Evolutionary conservation across 2,113 vertebrate species (phyloP).

Genomic region (Mesitornis unicolor): DNA sequence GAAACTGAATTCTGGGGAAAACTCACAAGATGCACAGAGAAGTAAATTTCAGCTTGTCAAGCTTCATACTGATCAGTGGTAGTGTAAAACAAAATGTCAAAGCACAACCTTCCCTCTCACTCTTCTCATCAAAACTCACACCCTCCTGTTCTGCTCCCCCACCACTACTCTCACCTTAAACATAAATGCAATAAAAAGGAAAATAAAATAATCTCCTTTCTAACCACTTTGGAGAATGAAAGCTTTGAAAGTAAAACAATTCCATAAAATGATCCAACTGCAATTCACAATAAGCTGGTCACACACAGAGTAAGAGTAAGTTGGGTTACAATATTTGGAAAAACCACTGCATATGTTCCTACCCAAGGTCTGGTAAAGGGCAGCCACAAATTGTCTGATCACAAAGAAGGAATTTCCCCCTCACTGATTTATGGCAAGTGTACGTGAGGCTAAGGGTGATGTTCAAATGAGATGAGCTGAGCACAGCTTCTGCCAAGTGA

Average conservation of each 20-base stretch:
- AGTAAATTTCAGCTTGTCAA: conserved; percentile 56
- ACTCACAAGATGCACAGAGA: conserved; percentile 46
- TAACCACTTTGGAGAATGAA: neutral
- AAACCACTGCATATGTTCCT: conserved; percentile 47
- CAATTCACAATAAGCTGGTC: conserved; percentile 10
- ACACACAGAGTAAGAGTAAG: conserved; percentile 1
- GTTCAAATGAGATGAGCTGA: neutral
- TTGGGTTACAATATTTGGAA: conserved; percentile 34
- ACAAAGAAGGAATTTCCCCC: conserved; percentile 54
- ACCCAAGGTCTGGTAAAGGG: conserved; percentile 1
- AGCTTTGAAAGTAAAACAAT: conserved; percentile 47
- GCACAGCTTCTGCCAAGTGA: neutral
- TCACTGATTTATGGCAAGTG: conserved; percentile 17
- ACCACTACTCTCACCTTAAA: conserved; percentile 16
- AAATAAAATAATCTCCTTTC: conserved; percentile 31
- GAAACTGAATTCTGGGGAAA: conserved; percentile 51
- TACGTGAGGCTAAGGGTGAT: neutral
- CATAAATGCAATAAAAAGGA: conserved; percentile 15
- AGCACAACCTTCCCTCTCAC: conserved; percentile 24
- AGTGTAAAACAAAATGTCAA: conserved; percentile 43
- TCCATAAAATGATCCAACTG: conserved; percentile 36
- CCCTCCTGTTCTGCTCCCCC: neutral
- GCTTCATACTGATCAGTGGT: conserved; percentile 25
- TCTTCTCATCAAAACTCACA: conserved; percentile 4
- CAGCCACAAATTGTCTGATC: conserved; percentile 55